Percentiles rank a stretch among this genome's conserved stretches.
These are phyloP conservation scores for Pherbina coryleti DNA, from an alignment of 2,888 invertebrate species.

Conservation along the genomic window DNA sequence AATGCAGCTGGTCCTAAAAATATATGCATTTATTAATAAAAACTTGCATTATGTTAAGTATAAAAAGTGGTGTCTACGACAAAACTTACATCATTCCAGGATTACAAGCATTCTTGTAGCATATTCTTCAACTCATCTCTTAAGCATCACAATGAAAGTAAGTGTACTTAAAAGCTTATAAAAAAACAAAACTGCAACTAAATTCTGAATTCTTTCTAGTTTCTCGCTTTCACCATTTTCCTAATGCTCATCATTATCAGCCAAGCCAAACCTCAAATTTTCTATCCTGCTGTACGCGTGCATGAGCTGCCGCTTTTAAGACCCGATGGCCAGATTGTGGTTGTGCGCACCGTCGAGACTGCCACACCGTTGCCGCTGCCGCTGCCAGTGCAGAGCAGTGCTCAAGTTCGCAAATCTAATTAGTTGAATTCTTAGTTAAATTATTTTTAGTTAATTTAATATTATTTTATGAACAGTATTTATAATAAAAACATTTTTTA, in stretches of 20 bases:
- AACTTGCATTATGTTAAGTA: not conserved
- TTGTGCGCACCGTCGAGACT: slow-evolving; percentile 12
- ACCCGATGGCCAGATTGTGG: not conserved
- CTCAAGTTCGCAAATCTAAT: not conserved
- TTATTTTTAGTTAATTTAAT: too few relatives aligned
- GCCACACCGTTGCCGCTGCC: not conserved
- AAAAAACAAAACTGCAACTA: too few relatives aligned
- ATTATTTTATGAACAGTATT: not conserved
- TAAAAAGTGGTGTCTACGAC: not conserved
- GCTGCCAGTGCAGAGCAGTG: not conserved
- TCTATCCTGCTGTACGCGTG: slow-evolving; percentile 7
- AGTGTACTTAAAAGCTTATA: not conserved
- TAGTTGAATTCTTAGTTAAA: not conserved
- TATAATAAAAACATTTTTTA: not conserved
- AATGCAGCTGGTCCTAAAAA: not conserved
- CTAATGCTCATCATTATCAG: not conserved
- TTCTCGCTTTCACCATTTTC: not conserved
- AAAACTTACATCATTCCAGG: slow-evolving; percentile 1
- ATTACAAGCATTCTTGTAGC: not conserved
- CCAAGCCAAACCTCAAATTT: not conserved
- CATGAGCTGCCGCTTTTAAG: slow-evolving; percentile 3
- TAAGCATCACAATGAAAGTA: slow-evolving; percentile 14
- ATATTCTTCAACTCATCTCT: not conserved
- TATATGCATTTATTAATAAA: not conserved
- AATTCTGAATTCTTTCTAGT: not conserved